Base-by-base conservation (phyloP, 2,113 vertebrate species). In the Semnornis frantzii region DNA sequence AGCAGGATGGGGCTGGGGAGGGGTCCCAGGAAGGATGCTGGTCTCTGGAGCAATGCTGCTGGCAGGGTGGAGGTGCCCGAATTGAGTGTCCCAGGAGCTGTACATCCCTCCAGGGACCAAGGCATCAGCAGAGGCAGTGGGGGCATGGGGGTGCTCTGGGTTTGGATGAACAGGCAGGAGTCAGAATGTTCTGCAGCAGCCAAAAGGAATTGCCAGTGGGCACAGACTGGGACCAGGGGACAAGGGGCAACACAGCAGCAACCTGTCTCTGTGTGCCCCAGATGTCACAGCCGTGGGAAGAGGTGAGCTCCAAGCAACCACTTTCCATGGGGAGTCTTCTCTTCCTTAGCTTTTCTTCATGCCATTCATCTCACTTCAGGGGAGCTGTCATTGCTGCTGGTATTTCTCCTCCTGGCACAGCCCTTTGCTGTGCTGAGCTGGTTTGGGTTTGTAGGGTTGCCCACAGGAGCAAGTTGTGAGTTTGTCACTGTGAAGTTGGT, bases 41-140 rank as follows among this genome's bases (percentile, higher is more conserved):
- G 9, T 48, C 25, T n/a, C 25, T 0, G 0, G 12, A 19, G 16
- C 3, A 5, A 4, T 55, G 70, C 46, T 39, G 23, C 31, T 1
- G 13, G 58, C 5, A 6, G 42, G 57, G 6, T 5, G 3, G 64
- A 68, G n/a, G 13, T 72, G 64, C n/a, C 62, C 6, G 5, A 34
- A 50, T 12, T 1, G 8, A 18, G 11, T 9, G 3, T 48, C 37
- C 12, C 2, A 21, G 46, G 84, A 75, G 58, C 85, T 55, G 62
- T 52, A 30, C 1, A 0, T 9, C n/a, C 42, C 46, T 19, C 27
- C 25, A 6, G 70, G 33, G 57, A 30, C 54, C 1, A 3, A 25
- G 72, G 64, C 12, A 7, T 1, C 5, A 7, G 57, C n/a, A 39
- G 18, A 2, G 16, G 15, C 1, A 6, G 48, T 1, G 8, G 24